A percentile compares a stretch with the other conserved stretches of the same genome.
Evolutionary conservation across 2,888 invertebrate genomes (phyloP).

Genomic region (Nymphalis urticae): DNA sequence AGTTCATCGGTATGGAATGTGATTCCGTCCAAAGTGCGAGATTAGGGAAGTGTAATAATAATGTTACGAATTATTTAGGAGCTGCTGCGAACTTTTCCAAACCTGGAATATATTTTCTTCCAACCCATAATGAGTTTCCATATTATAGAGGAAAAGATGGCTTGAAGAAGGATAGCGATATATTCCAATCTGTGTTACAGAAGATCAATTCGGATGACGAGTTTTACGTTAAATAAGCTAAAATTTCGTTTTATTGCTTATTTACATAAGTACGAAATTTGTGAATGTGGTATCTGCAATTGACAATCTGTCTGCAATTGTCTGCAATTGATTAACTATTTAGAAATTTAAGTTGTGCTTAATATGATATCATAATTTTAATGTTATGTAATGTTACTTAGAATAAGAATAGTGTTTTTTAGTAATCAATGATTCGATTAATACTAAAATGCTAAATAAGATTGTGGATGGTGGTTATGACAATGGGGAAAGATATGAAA

Average conservation of each 20-base stretch:
- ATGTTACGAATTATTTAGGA: constrained; percentile 61
- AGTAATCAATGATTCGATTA: too few species aligned
- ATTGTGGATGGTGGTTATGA: too few species aligned
- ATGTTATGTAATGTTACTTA: not conserved
- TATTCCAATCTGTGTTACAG: constrained; percentile 54
- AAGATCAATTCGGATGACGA: constrained; percentile 60
- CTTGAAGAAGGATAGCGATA: constrained; percentile 63
- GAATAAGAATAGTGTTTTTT: too few species aligned
- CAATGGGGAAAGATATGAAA: too few species aligned
- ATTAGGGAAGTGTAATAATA: constrained; percentile 62
- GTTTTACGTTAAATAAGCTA: constrained; percentile 42
- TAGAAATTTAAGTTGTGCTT: not conserved
- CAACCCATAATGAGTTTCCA: constrained; percentile 67
- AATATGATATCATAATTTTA: not conserved
- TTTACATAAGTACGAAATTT: constrained; percentile 2
- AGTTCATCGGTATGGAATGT: constrained; percentile 65
- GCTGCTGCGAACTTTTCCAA: constrained; percentile 60
- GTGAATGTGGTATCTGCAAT: constrained; percentile 2
- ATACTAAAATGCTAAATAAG: too few species aligned
- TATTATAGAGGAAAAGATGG: constrained; percentile 67
- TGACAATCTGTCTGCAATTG: too few species aligned
- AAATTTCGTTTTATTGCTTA: not conserved
- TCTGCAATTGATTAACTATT: not conserved
- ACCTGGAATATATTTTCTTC: constrained; percentile 65
- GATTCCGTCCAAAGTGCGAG: constrained; percentile 66